phyloP scores from a whole-genome alignment of 2,888 invertebrate genomes.

The Mongoloraphidia duomilia region DNA sequence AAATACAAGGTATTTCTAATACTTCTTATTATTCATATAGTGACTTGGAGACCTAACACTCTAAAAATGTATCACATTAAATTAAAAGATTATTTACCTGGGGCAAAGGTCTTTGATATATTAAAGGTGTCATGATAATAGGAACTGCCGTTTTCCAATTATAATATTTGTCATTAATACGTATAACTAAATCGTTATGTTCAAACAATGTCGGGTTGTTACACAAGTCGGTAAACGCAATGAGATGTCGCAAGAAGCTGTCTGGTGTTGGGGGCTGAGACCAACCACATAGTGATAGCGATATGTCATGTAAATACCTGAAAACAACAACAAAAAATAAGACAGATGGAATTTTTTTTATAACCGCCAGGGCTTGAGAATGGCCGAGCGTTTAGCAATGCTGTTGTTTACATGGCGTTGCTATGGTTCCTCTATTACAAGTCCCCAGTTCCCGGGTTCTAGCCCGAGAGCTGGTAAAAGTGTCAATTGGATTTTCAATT shows the following conservation, averaged over 20 bases:
- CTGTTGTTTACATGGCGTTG: too few species aligned
- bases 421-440: too few species aligned
- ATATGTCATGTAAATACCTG: constrained; percentile 43
- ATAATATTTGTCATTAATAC: constrained; percentile 76
- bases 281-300: constrained; percentile 67
- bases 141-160: constrained; percentile 87
- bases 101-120: constrained; percentile 75
- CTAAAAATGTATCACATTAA: too few species aligned
- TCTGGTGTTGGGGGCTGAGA: constrained; percentile 33
- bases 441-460: too few species aligned
- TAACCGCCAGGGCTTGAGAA: constrained; percentile 25
- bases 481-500: too few species aligned
- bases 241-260: constrained; percentile 37
- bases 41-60: too few species aligned
- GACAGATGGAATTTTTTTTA: not conserved
- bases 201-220: constrained; percentile 60
- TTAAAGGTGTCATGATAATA: constrained; percentile 72
- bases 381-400: too few species aligned
- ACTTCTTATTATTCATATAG: too few species aligned
- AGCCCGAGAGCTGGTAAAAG: constrained; percentile 33
- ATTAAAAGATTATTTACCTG: constrained; percentile 35
- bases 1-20: too few species aligned
- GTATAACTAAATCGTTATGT: constrained; percentile 71
- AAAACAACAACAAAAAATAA: constrained; percentile 3
- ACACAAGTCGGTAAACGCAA: constrained; percentile 48